phyloP scores from a whole-genome alignment of 2,888 invertebrate genomes.

The Ormyrus thymus region DNA sequence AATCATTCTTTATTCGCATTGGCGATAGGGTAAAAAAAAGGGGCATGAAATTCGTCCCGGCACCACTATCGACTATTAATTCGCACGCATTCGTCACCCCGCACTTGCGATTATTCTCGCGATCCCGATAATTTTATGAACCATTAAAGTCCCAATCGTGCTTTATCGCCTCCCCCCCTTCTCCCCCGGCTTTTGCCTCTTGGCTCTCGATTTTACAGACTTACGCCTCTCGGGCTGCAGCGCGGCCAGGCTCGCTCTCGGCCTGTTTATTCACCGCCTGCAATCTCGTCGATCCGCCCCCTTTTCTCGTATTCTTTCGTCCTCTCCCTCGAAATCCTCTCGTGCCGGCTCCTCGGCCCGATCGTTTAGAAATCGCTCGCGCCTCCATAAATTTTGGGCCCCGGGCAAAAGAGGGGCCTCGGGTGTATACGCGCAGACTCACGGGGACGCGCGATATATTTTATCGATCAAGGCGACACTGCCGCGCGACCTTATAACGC shows the following conservation, averaged over 20 bases:
- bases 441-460: conserved; percentile 36
- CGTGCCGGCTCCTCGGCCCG: not conserved
- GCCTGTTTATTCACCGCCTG: conserved; percentile 48
- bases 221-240: not conserved
- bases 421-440: not conserved
- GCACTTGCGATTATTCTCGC: conserved; percentile 24
- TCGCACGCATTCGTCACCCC: not conserved
- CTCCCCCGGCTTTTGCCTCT: not conserved
- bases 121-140: conserved; percentile 52
- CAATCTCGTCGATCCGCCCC: conserved; percentile 46
- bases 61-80: conserved; percentile 18
- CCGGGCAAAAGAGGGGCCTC: conserved; percentile 11
- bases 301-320: conserved; percentile 25
- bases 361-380: conserved; percentile 52
- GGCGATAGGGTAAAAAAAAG: too few species aligned
- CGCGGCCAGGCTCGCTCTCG: conserved; percentile 12
- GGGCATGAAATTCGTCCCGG: not conserved
- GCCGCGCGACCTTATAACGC: conserved; percentile 6
- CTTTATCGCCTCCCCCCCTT: conserved; percentile 16
- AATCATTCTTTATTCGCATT: too few species aligned
- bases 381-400: conserved; percentile 51
- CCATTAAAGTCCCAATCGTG: conserved; percentile 43
- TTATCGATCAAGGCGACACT: conserved; percentile 46
- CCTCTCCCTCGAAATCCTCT: not conserved
- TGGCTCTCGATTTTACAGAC: conserved; percentile 38